Evolutionary conservation across 1,140 invertebrate species (phyloP).

Genomic region (Coenobita brevimanus): DNA sequence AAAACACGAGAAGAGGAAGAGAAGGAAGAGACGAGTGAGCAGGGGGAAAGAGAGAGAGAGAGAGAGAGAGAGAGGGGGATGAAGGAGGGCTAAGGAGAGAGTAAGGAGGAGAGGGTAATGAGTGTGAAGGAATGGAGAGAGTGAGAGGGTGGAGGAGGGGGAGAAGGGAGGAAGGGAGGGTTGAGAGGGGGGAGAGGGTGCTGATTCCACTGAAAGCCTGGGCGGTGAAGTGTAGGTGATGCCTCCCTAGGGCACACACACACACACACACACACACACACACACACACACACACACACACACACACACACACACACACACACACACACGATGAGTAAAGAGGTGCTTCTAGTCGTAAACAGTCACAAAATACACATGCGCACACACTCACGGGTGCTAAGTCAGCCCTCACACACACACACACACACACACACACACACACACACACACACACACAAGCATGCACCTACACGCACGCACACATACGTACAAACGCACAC

Average conservation of each 20-base stretch:
- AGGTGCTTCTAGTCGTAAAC: neutral
- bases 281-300: slow-evolving; percentile 25
- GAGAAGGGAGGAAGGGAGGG: slow-evolving; percentile 11
- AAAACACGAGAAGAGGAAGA: neutral
- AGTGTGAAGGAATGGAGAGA: neutral
- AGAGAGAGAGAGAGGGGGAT: neutral
- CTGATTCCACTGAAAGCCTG: slow-evolving; percentile 21
- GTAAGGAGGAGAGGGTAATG: neutral
- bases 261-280: slow-evolving; percentile 2
- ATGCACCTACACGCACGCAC: too few relatives aligned
- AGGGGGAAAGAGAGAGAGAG: neutral
- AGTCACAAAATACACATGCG: neutral
- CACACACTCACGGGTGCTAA: neutral
- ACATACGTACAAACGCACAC: too few relatives aligned
- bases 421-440: slow-evolving; percentile 1
- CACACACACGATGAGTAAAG: neutral
- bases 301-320: slow-evolving; percentile 16
- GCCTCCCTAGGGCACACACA: slow-evolving; percentile 5
- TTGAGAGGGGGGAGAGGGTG: neutral
- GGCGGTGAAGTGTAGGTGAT: neutral
- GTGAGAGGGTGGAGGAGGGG: neutral
- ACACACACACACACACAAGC: slow-evolving; percentile 1
- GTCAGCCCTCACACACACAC: too few relatives aligned
- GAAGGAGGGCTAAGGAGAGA: neutral
- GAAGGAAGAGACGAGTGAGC: neutral